Conservation (phyloP, 2,888 invertebrate genomes). For the Gasteruption jaculator region DNA sequence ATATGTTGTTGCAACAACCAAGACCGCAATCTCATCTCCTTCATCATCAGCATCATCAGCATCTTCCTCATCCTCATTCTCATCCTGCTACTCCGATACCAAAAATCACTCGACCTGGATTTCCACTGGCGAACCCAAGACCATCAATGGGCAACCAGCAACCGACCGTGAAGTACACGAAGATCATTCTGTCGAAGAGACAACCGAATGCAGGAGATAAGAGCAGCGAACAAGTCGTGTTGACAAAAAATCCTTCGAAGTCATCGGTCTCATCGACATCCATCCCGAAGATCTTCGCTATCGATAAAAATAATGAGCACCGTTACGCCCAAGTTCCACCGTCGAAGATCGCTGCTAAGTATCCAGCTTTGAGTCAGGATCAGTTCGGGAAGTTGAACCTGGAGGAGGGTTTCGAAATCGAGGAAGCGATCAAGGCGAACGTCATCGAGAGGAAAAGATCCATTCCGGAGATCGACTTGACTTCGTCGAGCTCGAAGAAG, state of each 20-base stretch:
- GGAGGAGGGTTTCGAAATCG: conserved; percentile 34
- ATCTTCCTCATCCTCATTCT: too few species aligned
- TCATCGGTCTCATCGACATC: too few species aligned
- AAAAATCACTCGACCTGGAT: too few species aligned
- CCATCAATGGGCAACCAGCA: too few species aligned
- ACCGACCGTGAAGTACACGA: conserved; percentile 51
- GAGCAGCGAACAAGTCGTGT: conserved; percentile 33
- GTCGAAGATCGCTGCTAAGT: conserved; percentile 19
- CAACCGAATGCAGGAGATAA: conserved; percentile 23
- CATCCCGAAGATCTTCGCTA: conserved; percentile 19
- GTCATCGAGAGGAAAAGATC: conserved; percentile 37
- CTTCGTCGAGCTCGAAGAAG: conserved; percentile 7
- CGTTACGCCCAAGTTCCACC: conserved; percentile 24
- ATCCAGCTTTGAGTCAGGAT: conserved; percentile 17
- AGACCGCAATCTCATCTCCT: too few species aligned
- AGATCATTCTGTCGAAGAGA: conserved; percentile 54
- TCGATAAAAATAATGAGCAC: conserved; percentile 32
- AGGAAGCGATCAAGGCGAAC: conserved; percentile 41
- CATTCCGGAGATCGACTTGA: conserved; percentile 27
- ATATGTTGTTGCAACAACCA: too few species aligned
- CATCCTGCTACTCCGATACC: conserved; percentile 17
- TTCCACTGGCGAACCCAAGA: conserved; percentile 15
- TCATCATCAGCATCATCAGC: conserved; percentile 19
- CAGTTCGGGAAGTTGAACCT: too few species aligned
- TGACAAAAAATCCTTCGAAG: conserved; percentile 34